Evolutionary conservation across 2,113 vertebrate species (phyloP), one percentile per base, ranked within the genome.

Genomic region (Cebus imitator): DNA sequence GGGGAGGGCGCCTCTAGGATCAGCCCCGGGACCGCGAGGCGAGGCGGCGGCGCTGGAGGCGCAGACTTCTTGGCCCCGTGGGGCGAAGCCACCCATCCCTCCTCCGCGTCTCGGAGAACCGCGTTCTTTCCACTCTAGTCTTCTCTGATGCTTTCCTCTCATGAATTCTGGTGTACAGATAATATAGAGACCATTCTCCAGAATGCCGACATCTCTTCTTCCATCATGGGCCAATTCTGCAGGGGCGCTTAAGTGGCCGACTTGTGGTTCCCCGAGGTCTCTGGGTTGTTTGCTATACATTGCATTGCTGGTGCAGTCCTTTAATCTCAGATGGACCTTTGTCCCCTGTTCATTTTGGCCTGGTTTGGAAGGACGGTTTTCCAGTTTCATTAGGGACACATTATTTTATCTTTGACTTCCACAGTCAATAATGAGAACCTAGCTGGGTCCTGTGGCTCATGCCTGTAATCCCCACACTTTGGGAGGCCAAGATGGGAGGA

Each of bases 381-480:
- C 87, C 58, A 88, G 40, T 45, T 50, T 73, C 70, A 50, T 57
- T 80, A 72, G 40, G 50, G 40, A 75, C 48, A 75, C 72, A 61
- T 68, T 21, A 37, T 61, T 94, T 85, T 86, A 78, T 72, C 80
- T 95, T 80, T 43, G 25, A 73, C 87, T 91, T 85, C 40, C 43
- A 76, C 30, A 58, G 27, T 20, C 32, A 95, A 35, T 35, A 30
- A 73, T 85, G 70, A 94, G 64, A 94, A 89, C 30, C 27, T 14
- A 13, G 27, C 61, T 64, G 27, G 61, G 61, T 64, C 61, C 61
- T 64, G 27, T 32, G 61, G 61, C 61, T 64, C 27, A 64, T 64
- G 61, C 27, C 27, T 64, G 61, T 64, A 64, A 64, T 64, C 61
- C 61, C 27, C 61, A 64, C 12, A 64, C 27, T 64, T 32, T 64